Evolutionary conservation across 2,797 vertebrate species (phyloP).

Genomic region (Fundulus diaphanus): DNA sequence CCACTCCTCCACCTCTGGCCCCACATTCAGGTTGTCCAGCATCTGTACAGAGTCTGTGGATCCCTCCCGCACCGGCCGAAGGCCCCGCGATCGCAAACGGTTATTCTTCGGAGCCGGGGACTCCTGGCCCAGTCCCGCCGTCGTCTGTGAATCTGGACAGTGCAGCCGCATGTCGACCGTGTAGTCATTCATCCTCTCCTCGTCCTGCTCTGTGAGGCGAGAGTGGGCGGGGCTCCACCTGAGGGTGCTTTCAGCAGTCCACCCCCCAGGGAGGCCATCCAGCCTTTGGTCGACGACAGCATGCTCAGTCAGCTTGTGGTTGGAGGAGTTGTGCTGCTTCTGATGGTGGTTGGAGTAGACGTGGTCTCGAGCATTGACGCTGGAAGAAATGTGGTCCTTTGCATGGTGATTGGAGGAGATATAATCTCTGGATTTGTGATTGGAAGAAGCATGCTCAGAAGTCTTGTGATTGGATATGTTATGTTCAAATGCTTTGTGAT

Average conservation of each 20-base stretch:
- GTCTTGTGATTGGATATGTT: slow-evolving; percentile 82
- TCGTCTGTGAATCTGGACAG: slow-evolving; percentile 72
- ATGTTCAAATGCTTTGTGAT: slow-evolving; percentile 83
- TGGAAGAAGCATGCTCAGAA: slow-evolving; percentile 82
- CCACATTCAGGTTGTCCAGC: slow-evolving; percentile 95
- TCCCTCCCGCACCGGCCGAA: slow-evolving; percentile 80
- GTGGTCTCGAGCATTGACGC: slow-evolving; percentile 79
- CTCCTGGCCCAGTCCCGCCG: slow-evolving; percentile 69
- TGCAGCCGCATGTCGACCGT: slow-evolving; percentile 96
- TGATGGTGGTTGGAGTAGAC: slow-evolving; percentile 81
- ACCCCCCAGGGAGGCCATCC: slow-evolving; percentile 84
- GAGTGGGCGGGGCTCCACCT: slow-evolving; percentile 88
- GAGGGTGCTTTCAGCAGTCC: slow-evolving; percentile 83
- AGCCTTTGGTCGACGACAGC: slow-evolving; percentile 75
- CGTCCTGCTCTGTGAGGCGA: slow-evolving; percentile 88
- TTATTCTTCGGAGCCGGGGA: slow-evolving; percentile 73
- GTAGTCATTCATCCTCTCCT: slow-evolving; percentile 90
- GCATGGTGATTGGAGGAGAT: slow-evolving; percentile 86
- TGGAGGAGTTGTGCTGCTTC: slow-evolving; percentile 81
- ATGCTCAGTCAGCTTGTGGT: slow-evolving; percentile 78
- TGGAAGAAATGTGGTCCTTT: slow-evolving; percentile 76
- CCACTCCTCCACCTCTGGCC: slow-evolving; percentile 90
- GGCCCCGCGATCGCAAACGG: slow-evolving; percentile 76
- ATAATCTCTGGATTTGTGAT: slow-evolving; percentile 81
- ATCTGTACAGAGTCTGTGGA: slow-evolving; percentile 94